Evolutionary conservation across 2,888 invertebrate genomes (phyloP).

Genomic region (Tenthredo scrophulariae): DNA sequence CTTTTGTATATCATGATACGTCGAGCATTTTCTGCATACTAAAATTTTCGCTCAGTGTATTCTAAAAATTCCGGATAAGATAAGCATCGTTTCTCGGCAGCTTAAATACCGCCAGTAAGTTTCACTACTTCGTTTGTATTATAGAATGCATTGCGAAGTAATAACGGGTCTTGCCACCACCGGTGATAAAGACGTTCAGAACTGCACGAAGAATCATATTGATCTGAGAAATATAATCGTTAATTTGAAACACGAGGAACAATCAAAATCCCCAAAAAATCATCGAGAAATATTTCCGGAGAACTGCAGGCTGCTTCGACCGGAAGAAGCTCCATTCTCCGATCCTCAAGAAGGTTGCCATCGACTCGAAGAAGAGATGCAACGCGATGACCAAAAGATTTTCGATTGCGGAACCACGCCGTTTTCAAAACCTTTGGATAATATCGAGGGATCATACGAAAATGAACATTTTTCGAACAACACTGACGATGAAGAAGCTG

Average conservation of each 20-base stretch:
- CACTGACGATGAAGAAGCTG: constrained; percentile 4
- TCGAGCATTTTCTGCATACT: not conserved
- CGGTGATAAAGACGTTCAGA: not conserved
- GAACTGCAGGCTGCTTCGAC: not conserved
- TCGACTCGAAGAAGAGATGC: not conserved
- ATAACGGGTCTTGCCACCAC: not conserved
- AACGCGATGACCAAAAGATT: not conserved
- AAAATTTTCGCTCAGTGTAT: not conserved
- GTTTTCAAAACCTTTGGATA: not conserved
- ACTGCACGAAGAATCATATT: not conserved
- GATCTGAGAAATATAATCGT: not conserved
- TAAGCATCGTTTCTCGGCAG: not conserved
- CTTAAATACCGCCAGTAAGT: not conserved
- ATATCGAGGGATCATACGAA: not conserved
- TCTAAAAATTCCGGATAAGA: not conserved
- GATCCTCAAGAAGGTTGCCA: not conserved
- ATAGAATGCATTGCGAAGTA: constrained; percentile 17
- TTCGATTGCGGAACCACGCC: not conserved
- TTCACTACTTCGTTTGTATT: not conserved
- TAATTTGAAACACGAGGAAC: not conserved
- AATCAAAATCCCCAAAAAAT: not conserved
- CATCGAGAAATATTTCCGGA: not conserved
- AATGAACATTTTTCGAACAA: not conserved
- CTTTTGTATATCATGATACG: not conserved
- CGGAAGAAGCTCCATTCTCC: not conserved